These are phyloP conservation scores for Haliclona indistincta DNA, from an alignment of 37 sponge, comb jelly and placozoan species.

Conservation along the genomic window DNA sequence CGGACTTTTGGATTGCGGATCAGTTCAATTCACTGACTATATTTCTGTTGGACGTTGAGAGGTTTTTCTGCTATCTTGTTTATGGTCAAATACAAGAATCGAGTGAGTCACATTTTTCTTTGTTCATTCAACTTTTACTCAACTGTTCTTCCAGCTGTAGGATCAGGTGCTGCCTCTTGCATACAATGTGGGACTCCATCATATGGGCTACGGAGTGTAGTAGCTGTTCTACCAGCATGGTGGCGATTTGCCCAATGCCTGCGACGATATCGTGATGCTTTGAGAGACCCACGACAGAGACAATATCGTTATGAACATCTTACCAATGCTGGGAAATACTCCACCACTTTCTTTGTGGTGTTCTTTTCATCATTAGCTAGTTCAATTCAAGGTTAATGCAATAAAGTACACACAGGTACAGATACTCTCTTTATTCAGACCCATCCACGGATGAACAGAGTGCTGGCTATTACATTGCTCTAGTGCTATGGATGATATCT, in stretches of 20 bases:
- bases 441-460: constrained; percentile 9
- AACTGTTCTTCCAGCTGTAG: neutral
- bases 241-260: constrained; percentile 91
- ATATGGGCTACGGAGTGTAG: constrained; percentile 60
- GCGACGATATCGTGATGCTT: constrained; percentile 65
- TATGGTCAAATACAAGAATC: constrained; percentile 15
- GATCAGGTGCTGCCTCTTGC: neutral
- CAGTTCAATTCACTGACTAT: constrained; percentile 86
- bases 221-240: constrained; percentile 88
- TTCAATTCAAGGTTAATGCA: constrained; percentile 6
- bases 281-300: too few relatives aligned
- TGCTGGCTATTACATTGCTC: constrained; percentile 14
- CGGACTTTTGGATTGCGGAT: constrained; percentile 95
- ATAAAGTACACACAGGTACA: too few relatives aligned
- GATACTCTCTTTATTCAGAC: neutral
- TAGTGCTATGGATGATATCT: constrained; percentile 70
- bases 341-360: constrained; percentile 84
- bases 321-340: constrained; percentile 93
- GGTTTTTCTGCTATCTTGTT: constrained; percentile 70
- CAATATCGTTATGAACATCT: constrained; percentile 89
- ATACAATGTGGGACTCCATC: constrained; percentile 46
- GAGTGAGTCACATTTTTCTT: neutral
- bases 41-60: constrained; percentile 83
- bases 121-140: neutral
- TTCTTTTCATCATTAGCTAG: constrained; percentile 67